Conservation (phyloP, 2,888 invertebrate genomes). For the Cordilura impudica region DNA sequence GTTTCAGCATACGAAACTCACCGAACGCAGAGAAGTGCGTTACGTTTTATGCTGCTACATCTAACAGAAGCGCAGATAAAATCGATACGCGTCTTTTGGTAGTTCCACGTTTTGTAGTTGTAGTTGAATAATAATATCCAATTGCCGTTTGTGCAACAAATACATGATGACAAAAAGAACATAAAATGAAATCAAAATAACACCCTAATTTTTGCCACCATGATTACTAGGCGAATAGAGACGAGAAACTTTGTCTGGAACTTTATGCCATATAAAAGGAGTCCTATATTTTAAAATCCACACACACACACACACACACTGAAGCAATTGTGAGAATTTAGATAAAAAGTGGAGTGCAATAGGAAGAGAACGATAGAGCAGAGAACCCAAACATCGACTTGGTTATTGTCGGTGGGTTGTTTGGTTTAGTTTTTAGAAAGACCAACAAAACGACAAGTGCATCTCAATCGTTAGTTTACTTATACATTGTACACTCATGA, state of each 20-base stretch:
- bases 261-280: conserved; percentile 19
- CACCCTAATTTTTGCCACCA: conserved; percentile 57
- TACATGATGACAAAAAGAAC: conserved; percentile 27
- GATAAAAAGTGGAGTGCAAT: conserved; percentile 19
- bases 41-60: conserved; percentile 60
- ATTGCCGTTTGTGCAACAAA: neutral
- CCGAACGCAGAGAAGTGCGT: conserved; percentile 61
- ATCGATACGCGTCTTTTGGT: conserved; percentile 59
- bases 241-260: conserved; percentile 40
- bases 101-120: conserved; percentile 23
- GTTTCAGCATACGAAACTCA: conserved; percentile 28
- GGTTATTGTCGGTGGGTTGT: conserved; percentile 17
- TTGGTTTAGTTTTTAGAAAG: conserved; percentile 54
- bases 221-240: conserved; percentile 56
- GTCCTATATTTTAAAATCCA: conserved; percentile 17
- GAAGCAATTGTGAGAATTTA: neutral
- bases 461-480: conserved; percentile 62
- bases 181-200: conserved; percentile 31
- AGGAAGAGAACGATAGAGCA: conserved; percentile 5
- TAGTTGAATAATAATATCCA: conserved; percentile 25
- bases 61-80: conserved; percentile 65
- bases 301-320: neutral
- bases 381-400: conserved; percentile 8
- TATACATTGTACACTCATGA: conserved; percentile 3
- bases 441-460: conserved; percentile 51